Conservation (phyloP, 2,888 invertebrate species). For the Lasioglossum figueresi region DNA sequence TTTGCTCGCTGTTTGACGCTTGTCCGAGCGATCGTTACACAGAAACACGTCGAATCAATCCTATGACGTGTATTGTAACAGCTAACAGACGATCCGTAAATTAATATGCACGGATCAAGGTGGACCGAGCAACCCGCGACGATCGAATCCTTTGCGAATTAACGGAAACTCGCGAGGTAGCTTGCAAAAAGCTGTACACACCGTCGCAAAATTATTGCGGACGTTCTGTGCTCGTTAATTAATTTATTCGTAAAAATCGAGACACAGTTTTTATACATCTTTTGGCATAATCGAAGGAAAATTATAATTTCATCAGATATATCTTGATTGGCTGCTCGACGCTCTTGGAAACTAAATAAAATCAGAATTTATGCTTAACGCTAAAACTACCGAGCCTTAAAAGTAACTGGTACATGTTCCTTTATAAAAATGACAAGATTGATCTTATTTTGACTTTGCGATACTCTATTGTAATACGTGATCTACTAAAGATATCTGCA, state of each 20-base stretch:
- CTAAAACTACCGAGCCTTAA: no score
- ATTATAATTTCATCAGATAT: no score
- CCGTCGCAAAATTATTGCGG: background rate
- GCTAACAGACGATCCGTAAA: slow-evolving; percentile 26
- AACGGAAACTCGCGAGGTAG: background rate
- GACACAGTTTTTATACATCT: background rate
- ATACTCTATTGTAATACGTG: no score
- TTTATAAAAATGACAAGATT: no score
- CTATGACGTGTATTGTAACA: slow-evolving; percentile 38
- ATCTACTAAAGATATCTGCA: no score
- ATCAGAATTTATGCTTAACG: no score
- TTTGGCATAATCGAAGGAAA: background rate
- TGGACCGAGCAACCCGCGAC: background rate
- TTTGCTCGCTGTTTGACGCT: slow-evolving; percentile 34
- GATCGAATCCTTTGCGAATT: background rate
- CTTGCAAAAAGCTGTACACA: background rate
- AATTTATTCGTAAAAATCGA: background rate
- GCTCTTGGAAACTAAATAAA: no score
- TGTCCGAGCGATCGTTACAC: slow-evolving; percentile 14
- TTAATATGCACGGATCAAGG: slow-evolving; percentile 31
- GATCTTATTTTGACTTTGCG: no score
- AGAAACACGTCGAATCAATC: slow-evolving; percentile 20
- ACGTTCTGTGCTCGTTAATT: background rate
- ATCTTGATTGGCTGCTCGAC: no score
- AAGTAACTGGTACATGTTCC: no score